Conservation (phyloP, 2,113 vertebrate genomes). For the Tautogolabrus adspersus region DNA sequence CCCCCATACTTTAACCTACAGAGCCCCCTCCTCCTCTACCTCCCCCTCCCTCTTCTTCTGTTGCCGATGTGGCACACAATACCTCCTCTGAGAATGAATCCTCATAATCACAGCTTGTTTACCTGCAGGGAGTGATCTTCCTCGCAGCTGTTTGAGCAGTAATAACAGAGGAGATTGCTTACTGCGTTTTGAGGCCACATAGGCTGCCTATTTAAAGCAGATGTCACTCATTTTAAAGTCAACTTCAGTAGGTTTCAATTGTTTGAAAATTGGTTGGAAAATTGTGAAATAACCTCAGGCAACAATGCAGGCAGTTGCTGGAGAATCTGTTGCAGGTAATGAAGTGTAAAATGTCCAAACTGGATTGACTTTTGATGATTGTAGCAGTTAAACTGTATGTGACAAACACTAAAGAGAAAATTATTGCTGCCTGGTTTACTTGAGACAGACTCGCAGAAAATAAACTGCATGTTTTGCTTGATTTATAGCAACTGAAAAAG, state of each 20-base stretch:
- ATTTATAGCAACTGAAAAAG: not conserved
- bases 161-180: constrained; percentile 13
- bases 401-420: not conserved
- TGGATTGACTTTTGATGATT: not conserved
- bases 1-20: constrained; percentile 78
- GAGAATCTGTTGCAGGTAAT: not conserved
- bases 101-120: constrained; percentile 29
- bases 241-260: not conserved
- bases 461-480: not conserved
- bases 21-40: constrained; percentile 12
- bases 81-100: constrained; percentile 54
- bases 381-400: not conserved
- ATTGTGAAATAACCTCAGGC: not conserved
- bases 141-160: constrained; percentile 1
- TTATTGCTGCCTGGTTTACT: not conserved
- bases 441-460: not conserved
- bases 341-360: not conserved
- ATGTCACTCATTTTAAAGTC: not conserved
- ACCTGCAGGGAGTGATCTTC: constrained; percentile 45
- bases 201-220: not conserved
- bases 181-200: not conserved
- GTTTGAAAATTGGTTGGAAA: not conserved
- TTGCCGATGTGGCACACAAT: constrained; percentile 95
- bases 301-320: not conserved
- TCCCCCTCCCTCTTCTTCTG: constrained; percentile 54